Base-by-base conservation (phyloP, 2,113 vertebrate species). In the Melospiza georgiana region DNA sequence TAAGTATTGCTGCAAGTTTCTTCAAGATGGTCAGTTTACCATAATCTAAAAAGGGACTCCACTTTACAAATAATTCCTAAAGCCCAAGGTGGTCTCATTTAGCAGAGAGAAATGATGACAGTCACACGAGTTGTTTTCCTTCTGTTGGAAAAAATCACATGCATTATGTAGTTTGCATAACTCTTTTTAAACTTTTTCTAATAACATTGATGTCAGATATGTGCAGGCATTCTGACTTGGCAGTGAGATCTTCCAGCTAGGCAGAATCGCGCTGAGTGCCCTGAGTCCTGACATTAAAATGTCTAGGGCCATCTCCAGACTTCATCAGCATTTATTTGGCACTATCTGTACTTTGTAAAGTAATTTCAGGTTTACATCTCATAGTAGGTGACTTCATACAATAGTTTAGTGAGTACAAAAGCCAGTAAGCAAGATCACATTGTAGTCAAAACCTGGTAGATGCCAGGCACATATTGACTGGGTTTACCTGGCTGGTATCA, bases 401-500 rank as follows among this genome's bases (percentile, higher is more conserved):
- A 35, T 48, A 14, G 7, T 71, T 75, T 54, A 63, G 58, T 43
- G 31, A 8, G 19, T 54, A 48, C 5, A 12, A 67, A 43, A 87
- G 28, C 5, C 4, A 31, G 17, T 15, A 46, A 74, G 11, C 8
- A 59, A 84, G 87, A 43, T 33, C 35, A 66, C 10, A 23, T 20
- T 10, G 48, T 33, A 54, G 14, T 69, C 16, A 48, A 74, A 76
- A 57, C 12, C 21, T n/a, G 14, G 21, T 58, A 65, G 27, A 35
- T 48, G 10, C 10, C 51, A 65, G 28, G 17, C 37, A 67, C 11
- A 20, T 43, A 48, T 28, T 39, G 43, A 11, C 6, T 22, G 24
- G 19, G 8, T 59, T 72, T 83, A 49, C 13, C n/a, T 33, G 8
- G 4, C 9, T 67, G 33, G 4, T 54, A 13, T 31, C 0, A 0